Percentiles rank a stretch among this genome's conserved stretches.
Conservation (phyloP, 2,797 vertebrate species). For the Hippoglossus hippoglossus region DNA sequence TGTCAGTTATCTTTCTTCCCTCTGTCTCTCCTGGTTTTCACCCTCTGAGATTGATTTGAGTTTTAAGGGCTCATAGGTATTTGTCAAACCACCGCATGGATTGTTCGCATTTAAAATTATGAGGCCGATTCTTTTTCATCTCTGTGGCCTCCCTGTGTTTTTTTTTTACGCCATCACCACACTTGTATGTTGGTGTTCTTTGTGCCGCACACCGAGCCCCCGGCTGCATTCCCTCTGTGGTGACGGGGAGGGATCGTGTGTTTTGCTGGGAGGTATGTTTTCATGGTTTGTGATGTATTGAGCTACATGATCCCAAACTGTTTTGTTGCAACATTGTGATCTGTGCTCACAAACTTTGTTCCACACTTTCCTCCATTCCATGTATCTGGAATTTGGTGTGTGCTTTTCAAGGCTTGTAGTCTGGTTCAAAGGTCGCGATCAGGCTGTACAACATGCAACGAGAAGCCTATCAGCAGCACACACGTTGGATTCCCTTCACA, state of each 20-base stretch:
- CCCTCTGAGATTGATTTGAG: conserved; percentile 14
- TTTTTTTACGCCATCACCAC: conserved; percentile 13
- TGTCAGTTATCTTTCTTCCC: conserved; percentile 21
- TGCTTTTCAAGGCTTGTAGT: background rate
- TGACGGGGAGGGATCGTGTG: conserved; percentile 38
- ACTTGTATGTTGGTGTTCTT: background rate
- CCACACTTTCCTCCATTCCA: conserved; percentile 13
- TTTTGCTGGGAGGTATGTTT: conserved; percentile 41
- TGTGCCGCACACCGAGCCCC: conserved; percentile 8
- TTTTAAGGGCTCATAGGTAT: background rate
- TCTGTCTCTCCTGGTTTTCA: conserved; percentile 14
- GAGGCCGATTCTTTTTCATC: conserved; percentile 13
- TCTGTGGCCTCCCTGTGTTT: background rate
- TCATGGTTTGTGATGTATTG: conserved; percentile 34
- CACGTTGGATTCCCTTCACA: conserved; percentile 5
- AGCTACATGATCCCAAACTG: conserved; percentile 22
- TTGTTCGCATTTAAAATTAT: background rate
- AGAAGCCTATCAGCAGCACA: conserved; percentile 28
- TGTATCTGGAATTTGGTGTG: conserved; percentile 20
- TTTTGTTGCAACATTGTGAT: conserved; percentile 23
- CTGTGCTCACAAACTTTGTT: conserved; percentile 5
- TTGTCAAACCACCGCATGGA: background rate
- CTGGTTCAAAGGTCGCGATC: background rate
- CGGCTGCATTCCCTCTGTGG: conserved; percentile 31
- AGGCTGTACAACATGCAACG: conserved; percentile 16